Base-by-base conservation (phyloP, 2,888 invertebrate species). In the Campaea margaritaria region DNA sequence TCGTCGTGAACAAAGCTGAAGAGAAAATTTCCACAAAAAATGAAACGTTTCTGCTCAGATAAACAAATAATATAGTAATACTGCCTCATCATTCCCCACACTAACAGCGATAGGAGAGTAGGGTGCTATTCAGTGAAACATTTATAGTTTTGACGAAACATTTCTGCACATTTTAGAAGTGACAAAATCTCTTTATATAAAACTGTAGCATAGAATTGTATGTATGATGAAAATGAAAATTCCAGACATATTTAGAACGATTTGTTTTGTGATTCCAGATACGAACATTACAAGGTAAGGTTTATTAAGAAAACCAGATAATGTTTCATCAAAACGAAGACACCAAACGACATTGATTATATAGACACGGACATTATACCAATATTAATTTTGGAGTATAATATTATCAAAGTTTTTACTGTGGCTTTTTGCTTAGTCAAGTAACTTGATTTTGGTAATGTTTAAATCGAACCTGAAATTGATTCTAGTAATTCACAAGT, bases 51-150 rank as follows among this genome's bases (percentile, higher is more conserved):
- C 74, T 69, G 66, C 71, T 76, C 73, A 75, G 70, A 66, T 38
- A 55, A 46, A 70, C 67, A 59, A 62, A 72, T 58, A 79, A 0
- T 76, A 75, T 74, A 76, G 74, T 75, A 75, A 73, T 76, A 83
- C 69, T 78, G 83, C 79, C 78, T 81, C 67, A 64, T 79, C 83
- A 87, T 87, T 86, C 78, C 78, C 82, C 87, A 87, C 79, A 88
- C 86, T 89, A 90, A 86, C 83, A 90, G 89, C 90, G 87, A 90
- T 73, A 90, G 89, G 84, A 90, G 81, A 88, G 79, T 81, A 87
- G 87, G 89, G 89, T 91, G 86, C 89, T 89, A 86, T 82, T 76
- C 85, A 85, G 80, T 87, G 79, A 86, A 88, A 87, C 63, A 79
- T 76, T 78, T 78, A 75, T 15, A 13, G 67, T 63, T 69, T 65